Base-by-base conservation (phyloP, 2,797 vertebrate genomes). In the Sebastes steindachneri region DNA sequence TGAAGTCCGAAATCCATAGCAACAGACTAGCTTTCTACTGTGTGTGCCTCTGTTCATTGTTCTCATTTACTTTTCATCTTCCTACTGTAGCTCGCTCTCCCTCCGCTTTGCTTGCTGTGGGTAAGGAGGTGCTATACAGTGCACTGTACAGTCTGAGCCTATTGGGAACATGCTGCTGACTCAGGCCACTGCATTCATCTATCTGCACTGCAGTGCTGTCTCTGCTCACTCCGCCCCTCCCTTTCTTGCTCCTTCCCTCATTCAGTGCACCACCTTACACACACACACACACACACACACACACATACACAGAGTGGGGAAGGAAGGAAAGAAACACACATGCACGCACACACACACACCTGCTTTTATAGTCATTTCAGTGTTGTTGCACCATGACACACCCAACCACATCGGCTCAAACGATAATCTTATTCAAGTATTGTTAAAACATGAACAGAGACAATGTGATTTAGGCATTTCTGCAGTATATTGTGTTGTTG, bases 121-220 rank as follows among this genome's bases (percentile, higher is more conserved):
- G 78, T 85, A 75, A 88, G 88, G 83, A 89, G 87, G 79, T 83
- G 89, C 76, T 90, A 41, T 80, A 89, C 89, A 91, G 89, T 88
- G 89, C 86, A 86, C 89, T 82, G 92, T 90, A 91, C 86, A 89
- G 87, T 87, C 86, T 87, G 91, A 92, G 92, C 85, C 93, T 90
- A 81, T 88, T 91, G 93, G 93, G 92, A 93, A 83, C 91, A 88
- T 87, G 89, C 90, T 95, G 95, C 95, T 96, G 95, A 96, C 91
- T 95, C 95, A 83, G 91, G 89, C 93, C 92, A 90, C 94, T 95
- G 95, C 94, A 95, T 94, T 93, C 93, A 93, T 94, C 91, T 93
- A 95, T 94, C 95, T 95, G 95, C 95, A 95, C 93, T 95, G 95
- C 95, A 96, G 95, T 95, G 92, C 92, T 93, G 91, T 90, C 87